Evolutionary conservation across 2,888 invertebrate species (phyloP).

Genomic region (Tricholauxania praeusta): DNA sequence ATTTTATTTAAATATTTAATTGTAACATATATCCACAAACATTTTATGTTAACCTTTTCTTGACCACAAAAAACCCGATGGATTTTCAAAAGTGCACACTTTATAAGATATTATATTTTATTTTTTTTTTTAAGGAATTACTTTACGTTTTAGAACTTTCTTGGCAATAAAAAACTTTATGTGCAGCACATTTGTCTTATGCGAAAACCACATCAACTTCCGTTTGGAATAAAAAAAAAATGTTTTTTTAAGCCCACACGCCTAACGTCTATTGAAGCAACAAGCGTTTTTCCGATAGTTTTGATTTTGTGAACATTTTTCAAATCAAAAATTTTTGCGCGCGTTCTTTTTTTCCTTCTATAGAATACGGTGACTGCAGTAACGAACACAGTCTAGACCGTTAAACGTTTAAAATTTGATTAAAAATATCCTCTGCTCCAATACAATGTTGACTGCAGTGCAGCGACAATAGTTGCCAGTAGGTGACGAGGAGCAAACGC

Average conservation of each 20-base stretch:
- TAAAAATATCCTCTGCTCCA: conserved; percentile 44
- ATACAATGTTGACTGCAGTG: neutral
- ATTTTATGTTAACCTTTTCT: too few relatives aligned
- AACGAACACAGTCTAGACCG: conserved; percentile 44
- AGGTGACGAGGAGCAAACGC: conserved; percentile 1
- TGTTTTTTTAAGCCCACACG: neutral
- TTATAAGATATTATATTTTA: too few relatives aligned
- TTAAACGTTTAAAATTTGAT: conserved; percentile 51
- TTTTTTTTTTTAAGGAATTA: too few relatives aligned
- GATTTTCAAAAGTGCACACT: too few relatives aligned
- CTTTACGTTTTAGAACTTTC: too few relatives aligned
- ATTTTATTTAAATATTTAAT: too few relatives aligned
- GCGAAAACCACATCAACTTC: conserved; percentile 19
- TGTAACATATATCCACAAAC: too few relatives aligned
- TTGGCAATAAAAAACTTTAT: neutral
- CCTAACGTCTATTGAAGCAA: conserved; percentile 28
- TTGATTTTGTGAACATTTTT: conserved; percentile 15
- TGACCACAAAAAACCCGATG: too few relatives aligned
- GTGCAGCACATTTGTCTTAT: neutral
- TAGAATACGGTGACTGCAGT: neutral
- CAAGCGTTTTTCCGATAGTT: conserved; percentile 20
- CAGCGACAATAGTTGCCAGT: conserved; percentile 2
- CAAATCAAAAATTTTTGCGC: conserved; percentile 23
- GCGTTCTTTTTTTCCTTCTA: conserved; percentile 10
- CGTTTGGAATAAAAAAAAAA: neutral